Base-by-base conservation (phyloP, 2,113 vertebrate species). In the Sprattus sprattus region DNA sequence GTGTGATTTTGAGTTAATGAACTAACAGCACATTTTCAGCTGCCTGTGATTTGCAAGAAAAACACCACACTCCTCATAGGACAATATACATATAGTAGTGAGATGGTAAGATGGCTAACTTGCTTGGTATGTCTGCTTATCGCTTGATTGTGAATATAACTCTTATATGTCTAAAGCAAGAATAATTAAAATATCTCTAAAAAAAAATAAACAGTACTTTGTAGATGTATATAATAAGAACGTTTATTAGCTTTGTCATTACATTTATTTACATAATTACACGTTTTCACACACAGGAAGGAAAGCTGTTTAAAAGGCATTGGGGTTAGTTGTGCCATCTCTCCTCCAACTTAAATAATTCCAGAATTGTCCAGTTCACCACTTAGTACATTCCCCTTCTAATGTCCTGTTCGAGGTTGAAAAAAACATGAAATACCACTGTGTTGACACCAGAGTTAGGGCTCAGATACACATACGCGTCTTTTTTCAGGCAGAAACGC, bases 211-310 rank as follows among this genome's bases (percentile, higher is more conserved):
- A 18, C 39, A n/a, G n/a, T 13, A 78, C 71, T 3, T 4, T 15
- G 44, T 78, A 9, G 15, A 32, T 78, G 28, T 75, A 32, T 75
- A 32, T 32, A 78, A 78, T 78, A 83, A 86, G 83, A 82, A 39
- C 54, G 83, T 89, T 88, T 67, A 54, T 88, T 88, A 88, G 45
- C 86, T 81, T 86, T 82, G 81, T 52, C 49, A 39, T 28, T 83
- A 88, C 82, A 49, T 39, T 32, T 32, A 32, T 78, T 78, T 44
- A 44, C 81, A 86, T 86, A 82, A 9, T 82, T 81, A 32, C 60
- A 75, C 32, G 45, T 84, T 45, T 78, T 86, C 54, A 78, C 16
- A 28, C 3, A 86, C 86, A 85, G 81, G 32, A 28, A 84, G 45
- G 67, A 80, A 78, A 32, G 64, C 45, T 8, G 13, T 44, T 16